Percentiles rank a stretch among this genome's conserved stretches.
phyloP scores from a whole-genome alignment of 2,797 vertebrate species.

The Gymnocypris eckloni region DNA sequence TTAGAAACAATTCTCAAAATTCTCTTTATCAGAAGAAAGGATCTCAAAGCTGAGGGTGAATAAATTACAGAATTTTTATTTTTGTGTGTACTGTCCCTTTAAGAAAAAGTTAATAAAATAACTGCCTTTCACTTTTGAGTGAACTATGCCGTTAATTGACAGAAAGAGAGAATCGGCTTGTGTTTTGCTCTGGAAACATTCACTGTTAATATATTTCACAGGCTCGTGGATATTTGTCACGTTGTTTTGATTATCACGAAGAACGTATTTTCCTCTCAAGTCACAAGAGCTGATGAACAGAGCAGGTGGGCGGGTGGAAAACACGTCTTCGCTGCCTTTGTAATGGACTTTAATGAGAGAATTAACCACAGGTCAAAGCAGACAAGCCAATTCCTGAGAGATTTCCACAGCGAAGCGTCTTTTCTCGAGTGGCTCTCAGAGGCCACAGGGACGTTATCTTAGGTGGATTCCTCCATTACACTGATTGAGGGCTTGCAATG shows the following conservation, averaged over 20 bases:
- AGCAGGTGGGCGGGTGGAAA: slow-evolving; percentile 24
- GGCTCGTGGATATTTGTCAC: neutral
- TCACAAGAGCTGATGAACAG: slow-evolving; percentile 12
- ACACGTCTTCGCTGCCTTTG: slow-evolving; percentile 12
- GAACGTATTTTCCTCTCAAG: neutral
- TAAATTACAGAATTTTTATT: neutral
- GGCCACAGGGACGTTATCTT: neutral
- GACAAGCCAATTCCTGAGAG: neutral
- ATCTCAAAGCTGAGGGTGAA: neutral
- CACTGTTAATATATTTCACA: neutral
- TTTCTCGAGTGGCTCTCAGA: slow-evolving; percentile 7
- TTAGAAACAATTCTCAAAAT: no score
- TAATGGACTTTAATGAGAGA: slow-evolving; percentile 30
- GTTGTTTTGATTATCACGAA: neutral
- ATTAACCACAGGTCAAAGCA: slow-evolving; percentile 33
- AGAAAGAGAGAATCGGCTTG: neutral
- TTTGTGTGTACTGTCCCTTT: neutral
- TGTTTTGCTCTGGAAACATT: neutral
- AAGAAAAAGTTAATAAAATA: neutral
- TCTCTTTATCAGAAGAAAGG: no score
- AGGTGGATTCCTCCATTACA: slow-evolving; percentile 1
- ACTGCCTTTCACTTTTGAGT: neutral
- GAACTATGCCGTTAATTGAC: neutral
- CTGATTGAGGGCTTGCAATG: neutral
- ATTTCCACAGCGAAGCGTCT: neutral